Percentiles rank a stretch among this genome's conserved stretches.
phyloP scores from a whole-genome alignment of 2,113 vertebrate species.

The Vireo altiloquus region DNA sequence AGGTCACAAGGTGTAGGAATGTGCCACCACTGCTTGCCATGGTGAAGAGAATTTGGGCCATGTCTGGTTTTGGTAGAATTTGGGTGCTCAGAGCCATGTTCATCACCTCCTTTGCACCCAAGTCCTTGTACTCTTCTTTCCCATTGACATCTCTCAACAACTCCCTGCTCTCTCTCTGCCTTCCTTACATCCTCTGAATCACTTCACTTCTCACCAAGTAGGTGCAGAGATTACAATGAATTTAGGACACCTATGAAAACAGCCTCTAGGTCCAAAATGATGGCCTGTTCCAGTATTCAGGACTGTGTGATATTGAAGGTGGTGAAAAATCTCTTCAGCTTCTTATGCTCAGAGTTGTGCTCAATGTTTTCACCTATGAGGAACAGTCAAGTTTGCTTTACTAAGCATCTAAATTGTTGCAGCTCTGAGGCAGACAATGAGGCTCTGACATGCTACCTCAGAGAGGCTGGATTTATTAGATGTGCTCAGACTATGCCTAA shows the following conservation, averaged over 20 bases:
- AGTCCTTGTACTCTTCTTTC: background rate
- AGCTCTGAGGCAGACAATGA: slow-evolving; percentile 16
- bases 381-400: background rate
- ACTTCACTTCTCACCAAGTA: background rate
- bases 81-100: background rate
- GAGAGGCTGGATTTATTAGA: slow-evolving; percentile 24
- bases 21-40: background rate
- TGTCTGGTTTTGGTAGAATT: background rate
- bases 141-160: background rate
- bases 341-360: background rate
- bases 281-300: background rate
- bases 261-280: background rate
- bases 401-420: background rate
- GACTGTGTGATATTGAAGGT: background rate
- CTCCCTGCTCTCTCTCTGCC: background rate
- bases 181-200: background rate
- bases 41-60: background rate
- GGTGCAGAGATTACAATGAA: background rate
- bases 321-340: background rate
- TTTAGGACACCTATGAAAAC: background rate
- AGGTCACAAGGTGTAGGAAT: background rate
- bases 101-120: background rate
- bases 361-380: background rate
- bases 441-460: slow-evolving; percentile 4
- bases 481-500: background rate